phyloP scores from a whole-genome alignment of 2,888 invertebrate species.

The Clunio marinus region DNA sequence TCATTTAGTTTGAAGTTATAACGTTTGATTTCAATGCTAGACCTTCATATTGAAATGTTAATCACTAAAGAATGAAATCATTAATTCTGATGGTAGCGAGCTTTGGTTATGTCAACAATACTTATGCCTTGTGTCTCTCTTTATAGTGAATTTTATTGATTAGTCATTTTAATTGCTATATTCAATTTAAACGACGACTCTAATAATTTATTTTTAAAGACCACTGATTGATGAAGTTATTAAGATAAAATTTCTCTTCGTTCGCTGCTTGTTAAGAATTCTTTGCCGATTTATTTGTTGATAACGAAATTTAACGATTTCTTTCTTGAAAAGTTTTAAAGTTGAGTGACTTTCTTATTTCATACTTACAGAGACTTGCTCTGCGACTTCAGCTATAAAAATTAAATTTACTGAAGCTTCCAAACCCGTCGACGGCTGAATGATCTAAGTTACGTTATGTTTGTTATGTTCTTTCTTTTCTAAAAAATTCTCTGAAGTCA shows the following conservation, averaged over 20 bases:
- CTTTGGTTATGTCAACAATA: conserved; percentile 26
- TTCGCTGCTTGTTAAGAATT: background rate
- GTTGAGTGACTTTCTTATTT: no score
- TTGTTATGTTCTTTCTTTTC: no score
- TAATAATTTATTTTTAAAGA: conserved; percentile 8
- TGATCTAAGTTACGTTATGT: no score
- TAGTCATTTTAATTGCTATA: no score
- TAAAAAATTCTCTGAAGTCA: no score
- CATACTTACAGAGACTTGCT: no score
- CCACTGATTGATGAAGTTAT: conserved; percentile 31
- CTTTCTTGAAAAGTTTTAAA: conserved; percentile 7
- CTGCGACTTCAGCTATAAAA: no score
- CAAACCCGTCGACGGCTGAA: no score
- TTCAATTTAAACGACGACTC: no score
- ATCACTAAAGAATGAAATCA: conserved; percentile 24
- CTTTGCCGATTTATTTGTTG: conserved; percentile 1
- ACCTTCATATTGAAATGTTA: conserved; percentile 1
- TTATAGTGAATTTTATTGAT: background rate
- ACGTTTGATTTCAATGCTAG: no score
- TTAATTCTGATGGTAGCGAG: conserved; percentile 35
- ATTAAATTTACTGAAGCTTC: no score
- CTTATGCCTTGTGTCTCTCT: background rate
- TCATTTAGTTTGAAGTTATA: background rate
- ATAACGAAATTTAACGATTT: conserved; percentile 11
- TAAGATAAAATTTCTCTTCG: conserved; percentile 4